Percentiles rank a stretch among this genome's conserved stretches.
Evolutionary conservation across 2,113 vertebrate species (phyloP).

Genomic region (Indicator indicator): DNA sequence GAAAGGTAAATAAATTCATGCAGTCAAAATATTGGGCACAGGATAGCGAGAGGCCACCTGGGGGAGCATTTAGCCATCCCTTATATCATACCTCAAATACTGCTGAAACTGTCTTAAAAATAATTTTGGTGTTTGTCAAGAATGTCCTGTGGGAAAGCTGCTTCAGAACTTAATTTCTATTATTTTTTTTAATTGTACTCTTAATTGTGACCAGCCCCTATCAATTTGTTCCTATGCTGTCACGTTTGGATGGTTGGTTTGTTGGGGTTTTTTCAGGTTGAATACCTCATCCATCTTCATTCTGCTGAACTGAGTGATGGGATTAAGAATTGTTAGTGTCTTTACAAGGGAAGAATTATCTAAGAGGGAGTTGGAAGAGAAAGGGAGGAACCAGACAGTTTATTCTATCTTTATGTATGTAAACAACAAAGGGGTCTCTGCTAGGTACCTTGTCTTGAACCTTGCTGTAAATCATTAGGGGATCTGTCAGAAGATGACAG

Average conservation of each 20-base stretch:
- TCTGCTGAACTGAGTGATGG: not conserved
- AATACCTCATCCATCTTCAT: not conserved
- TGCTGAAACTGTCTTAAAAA: not conserved
- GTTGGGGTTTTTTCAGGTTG: not conserved
- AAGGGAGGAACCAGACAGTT: too few species aligned
- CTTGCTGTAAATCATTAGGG: too few species aligned
- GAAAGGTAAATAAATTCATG: not conserved
- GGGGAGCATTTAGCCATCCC: not conserved
- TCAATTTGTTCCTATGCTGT: accelerated
- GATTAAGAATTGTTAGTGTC: too few species aligned
- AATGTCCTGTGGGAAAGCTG: not conserved
- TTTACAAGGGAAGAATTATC: too few species aligned
- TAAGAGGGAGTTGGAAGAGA: too few species aligned
- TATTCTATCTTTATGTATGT: too few species aligned
- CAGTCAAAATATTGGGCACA: not conserved
- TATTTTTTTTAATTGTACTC: not conserved
- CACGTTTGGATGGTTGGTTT: not conserved
- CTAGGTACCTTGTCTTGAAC: too few species aligned
- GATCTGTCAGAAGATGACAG: too few species aligned
- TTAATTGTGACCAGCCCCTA: not conserved
- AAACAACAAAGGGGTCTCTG: too few species aligned
- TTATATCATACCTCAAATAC: not conserved
- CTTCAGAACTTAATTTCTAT: not conserved
- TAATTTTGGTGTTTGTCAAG: not conserved
- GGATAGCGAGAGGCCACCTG: not conserved